Evolutionary conservation across 2,797 vertebrate species (phyloP).

Genomic region (Knipowitschia caucasica): DNA sequence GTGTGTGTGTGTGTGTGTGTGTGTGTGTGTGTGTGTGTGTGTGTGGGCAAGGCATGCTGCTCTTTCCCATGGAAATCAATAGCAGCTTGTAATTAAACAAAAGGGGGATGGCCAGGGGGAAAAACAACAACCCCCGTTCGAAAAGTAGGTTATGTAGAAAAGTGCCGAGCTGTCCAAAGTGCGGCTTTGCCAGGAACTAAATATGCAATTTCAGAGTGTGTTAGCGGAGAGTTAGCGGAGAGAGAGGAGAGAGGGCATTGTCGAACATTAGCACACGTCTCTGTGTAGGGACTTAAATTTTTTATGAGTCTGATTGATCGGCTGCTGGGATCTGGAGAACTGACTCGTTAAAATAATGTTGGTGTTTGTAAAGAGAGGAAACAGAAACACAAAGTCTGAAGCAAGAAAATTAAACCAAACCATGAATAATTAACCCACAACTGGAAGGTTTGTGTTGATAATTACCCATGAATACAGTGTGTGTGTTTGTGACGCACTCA

Average conservation of each 20-base stretch:
- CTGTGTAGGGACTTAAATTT: constrained; percentile 52
- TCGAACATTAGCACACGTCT: constrained; percentile 54
- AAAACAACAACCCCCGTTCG: constrained; percentile 60
- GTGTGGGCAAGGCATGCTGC: constrained; percentile 72
- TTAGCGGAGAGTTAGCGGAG: neutral
- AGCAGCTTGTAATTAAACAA: constrained; percentile 84
- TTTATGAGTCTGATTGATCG: constrained; percentile 69
- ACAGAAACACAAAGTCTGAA: constrained; percentile 31
- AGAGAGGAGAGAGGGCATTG: constrained; percentile 32
- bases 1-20: constrained; percentile 21
- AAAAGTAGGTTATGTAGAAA: constrained; percentile 81
- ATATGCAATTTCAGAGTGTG: constrained; percentile 62
- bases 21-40: constrained; percentile 44
- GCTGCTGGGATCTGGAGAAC: constrained; percentile 41
- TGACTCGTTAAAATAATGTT: constrained; percentile 60
- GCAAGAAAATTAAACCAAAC: neutral
- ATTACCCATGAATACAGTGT: neutral
- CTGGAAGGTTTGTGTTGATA: too few species aligned
- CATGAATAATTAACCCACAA: neutral
- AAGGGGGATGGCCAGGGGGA: constrained; percentile 69
- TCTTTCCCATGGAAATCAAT: constrained; percentile 86
- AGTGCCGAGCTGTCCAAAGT: constrained; percentile 75
- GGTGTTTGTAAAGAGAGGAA: constrained; percentile 51
- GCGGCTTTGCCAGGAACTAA: constrained; percentile 70
- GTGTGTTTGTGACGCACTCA: neutral